Evolutionary conservation across 2,797 vertebrate species (phyloP), one percentile per base, ranked within the genome.

Genomic region (Rhinella marina): DNA sequence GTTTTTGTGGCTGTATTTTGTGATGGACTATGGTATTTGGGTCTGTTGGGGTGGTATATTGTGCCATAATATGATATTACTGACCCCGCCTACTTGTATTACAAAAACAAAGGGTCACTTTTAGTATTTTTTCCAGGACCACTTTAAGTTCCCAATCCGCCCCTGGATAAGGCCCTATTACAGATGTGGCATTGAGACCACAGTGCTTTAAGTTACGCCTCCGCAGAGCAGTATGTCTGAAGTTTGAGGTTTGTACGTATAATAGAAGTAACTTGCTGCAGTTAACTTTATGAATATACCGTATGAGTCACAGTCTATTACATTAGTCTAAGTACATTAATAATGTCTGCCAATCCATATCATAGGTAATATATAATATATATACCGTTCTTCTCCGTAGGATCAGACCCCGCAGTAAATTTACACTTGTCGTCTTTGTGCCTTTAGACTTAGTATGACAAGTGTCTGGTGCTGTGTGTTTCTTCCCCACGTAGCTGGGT

Each of bases 291-390:
- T 41, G 41, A 41, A 41, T 41, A 41, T 41, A 21, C 78, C 2
- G 16, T 29, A 80, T 61, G 27, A 59, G 27, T 41, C 78, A 81
- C 57, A 41, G 68, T 23, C 41, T 41, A 41, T 41, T 41, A 41
- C 41, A 41, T 41, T 41, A 41, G 2, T 41, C 41, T 57, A 80
- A 70, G 64, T 19, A n/a, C 29, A 25, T 56, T 29, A 52, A 56
- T n/a, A 82, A 82, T 41, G 27, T n/a, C 56, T 82, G 57, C 16
- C 25, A 41, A 8, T 82, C 72, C 52, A 41, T 77, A 87, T 54
- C 11, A 25, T 57, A 48, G 32, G 81, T 66, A 82, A 72, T 25
- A 6, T 50, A 81, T 59, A 61, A 27, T n/a, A n/a, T 32, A 59
- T 62, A 41, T 48, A 56, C 86, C 57, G 48, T 7, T 29, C 56